Evolutionary conservation across 92 coral and sea anemone species (phyloP).

Genomic region (Porites lobata): DNA sequence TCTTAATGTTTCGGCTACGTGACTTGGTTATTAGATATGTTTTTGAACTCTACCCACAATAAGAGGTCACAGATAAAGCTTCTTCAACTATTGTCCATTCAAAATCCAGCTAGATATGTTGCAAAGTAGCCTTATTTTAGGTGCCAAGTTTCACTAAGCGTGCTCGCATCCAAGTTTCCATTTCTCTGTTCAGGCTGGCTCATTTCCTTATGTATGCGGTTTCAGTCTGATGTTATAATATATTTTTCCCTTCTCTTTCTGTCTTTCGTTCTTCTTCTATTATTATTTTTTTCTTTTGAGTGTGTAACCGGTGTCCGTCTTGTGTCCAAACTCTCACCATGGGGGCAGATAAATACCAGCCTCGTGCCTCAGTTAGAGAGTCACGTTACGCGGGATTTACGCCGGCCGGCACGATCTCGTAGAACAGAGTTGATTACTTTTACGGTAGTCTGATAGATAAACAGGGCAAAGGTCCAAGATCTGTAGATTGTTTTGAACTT

Average conservation of each 20-base stretch:
- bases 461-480: neutral
- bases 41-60: neutral
- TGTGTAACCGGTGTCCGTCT: neutral
- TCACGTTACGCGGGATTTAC: neutral
- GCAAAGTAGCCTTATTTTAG: neutral
- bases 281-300: neutral
- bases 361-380: slow-evolving; percentile 14
- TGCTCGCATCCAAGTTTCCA: slow-evolving; percentile 5
- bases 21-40: slow-evolving; percentile 20
- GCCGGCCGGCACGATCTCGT: neutral
- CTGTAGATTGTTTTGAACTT: neutral
- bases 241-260: neutral
- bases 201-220: slow-evolving; percentile 10
- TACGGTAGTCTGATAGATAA: neutral
- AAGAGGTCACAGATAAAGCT: slow-evolving; percentile 34
- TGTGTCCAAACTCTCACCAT: neutral
- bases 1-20: neutral
- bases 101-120: neutral
- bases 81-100: slow-evolving; percentile 15
- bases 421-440: neutral
- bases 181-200: neutral
- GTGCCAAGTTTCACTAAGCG: slow-evolving; percentile 1
- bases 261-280: neutral
- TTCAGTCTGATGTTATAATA: neutral
- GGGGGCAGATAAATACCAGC: neutral